Evolutionary conservation across 2,888 invertebrate species (phyloP).

Genomic region (Sinodicranocentrus sp.): DNA sequence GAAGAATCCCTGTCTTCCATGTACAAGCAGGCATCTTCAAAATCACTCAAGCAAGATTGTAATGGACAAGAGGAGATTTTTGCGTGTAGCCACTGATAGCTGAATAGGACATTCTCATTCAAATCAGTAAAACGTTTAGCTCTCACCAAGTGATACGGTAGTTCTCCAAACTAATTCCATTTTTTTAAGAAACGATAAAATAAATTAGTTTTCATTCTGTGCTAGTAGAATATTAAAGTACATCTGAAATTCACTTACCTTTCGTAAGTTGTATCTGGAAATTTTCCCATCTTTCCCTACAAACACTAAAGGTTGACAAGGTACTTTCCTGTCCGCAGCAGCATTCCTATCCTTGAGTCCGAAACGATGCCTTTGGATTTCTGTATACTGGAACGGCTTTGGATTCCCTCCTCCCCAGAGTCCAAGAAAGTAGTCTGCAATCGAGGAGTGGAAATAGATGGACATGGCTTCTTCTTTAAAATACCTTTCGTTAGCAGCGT

Average conservation of each 20-base stretch:
- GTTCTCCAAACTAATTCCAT: constrained; percentile 94
- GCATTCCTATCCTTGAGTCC: constrained; percentile 93
- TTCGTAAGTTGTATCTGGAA: constrained; percentile 94
- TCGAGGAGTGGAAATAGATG: constrained; percentile 97
- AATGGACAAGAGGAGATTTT: constrained; percentile 97
- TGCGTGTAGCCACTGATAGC: constrained; percentile 98
- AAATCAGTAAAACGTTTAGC: constrained; percentile 94
- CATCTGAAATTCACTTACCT: no score
- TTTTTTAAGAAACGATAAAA: no score
- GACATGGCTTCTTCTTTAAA: constrained; percentile 99
- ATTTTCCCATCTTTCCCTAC: constrained; percentile 93
- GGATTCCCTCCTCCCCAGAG: constrained; percentile 97
- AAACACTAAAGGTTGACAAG: constrained; percentile 94
- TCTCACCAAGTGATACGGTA: constrained; percentile 96
- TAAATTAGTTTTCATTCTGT: no score
- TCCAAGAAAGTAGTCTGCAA: constrained; percentile 98
- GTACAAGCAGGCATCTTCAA: constrained; percentile 93
- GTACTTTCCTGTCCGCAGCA: constrained; percentile 95
- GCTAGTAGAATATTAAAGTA: no score
- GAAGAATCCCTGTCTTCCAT: constrained; percentile 90
- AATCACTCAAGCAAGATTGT: constrained; percentile 95
- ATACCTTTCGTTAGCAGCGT: constrained; percentile 95
- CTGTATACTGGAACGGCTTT: constrained; percentile 95
- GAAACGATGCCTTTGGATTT: constrained; percentile 95
- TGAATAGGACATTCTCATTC: constrained; percentile 95